Conservation (phyloP, 2,888 invertebrate genomes). For the Polydrusus tereticollis region DNA sequence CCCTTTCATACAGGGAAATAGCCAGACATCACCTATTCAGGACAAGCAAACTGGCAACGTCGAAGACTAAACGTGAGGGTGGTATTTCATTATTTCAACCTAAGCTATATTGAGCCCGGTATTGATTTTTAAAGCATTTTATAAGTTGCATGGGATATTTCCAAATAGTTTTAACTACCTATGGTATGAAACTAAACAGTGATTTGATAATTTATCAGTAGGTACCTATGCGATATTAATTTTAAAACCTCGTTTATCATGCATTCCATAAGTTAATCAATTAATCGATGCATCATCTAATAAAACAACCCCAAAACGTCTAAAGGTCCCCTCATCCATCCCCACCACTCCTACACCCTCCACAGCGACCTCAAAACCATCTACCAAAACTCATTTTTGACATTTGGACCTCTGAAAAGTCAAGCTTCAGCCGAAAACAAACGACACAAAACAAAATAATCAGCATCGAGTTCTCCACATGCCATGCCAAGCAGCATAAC, state of each 20-base stretch:
- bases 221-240: no score
- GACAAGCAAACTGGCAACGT: neutral
- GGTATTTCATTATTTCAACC: constrained; percentile 5
- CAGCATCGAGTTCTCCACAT: constrained; percentile 15
- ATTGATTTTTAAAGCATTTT: constrained; percentile 19
- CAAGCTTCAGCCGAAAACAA: neutral
- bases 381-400: constrained; percentile 18
- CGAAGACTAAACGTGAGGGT: neutral
- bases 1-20: neutral
- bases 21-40: no score
- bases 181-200: no score
- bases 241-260: neutral
- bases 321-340: neutral
- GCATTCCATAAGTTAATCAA: no score
- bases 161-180: no score
- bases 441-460: constrained; percentile 5
- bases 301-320: neutral
- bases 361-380: neutral
- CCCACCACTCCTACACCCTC: neutral
- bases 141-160: no score
- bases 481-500: constrained; percentile 38
- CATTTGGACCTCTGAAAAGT: constrained; percentile 44
- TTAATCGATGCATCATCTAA: neutral
- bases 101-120: neutral
- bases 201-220: no score